Base-by-base conservation (phyloP, 2,797 vertebrate species). In the Lithobates sylvaticus region DNA sequence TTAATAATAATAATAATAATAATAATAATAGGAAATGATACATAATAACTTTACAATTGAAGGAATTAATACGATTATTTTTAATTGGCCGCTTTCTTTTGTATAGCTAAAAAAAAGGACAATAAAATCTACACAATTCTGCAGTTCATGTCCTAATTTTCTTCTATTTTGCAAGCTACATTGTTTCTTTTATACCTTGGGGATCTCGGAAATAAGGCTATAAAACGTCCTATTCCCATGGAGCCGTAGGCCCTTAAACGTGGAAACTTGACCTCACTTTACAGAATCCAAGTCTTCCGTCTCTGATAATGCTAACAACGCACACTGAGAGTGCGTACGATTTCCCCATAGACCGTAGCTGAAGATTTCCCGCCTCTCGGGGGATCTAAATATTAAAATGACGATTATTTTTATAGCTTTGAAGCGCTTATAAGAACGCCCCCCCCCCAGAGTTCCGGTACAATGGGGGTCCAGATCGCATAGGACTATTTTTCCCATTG, bases 331-430 rank as follows among this genome's bases (percentile, higher is more conserved):
- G 15, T 21, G 50, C 13, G 64, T 70, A 36, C 61, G 82, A 84
- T 50, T 69, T 84, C 73, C 74, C 83, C 36, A 21, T 9, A 16
- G 73, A 77, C 13, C 9, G 5, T 36, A 6, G 39, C 39, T 39
- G 16, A 42, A 61, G 82, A 84, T 44, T n/a, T 6, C 39, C 26
- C 27, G 10, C 47, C 47, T 47, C 44, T 34, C 10, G 54, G 67
- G 67, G 65, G 36, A 72, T 73, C 7, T 36, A 44, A 39, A 79
- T 84, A 64, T 29, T 85, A 78, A 26, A 44, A 34, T 78, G 76
- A 64, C 21, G 18, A 84, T 72, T 79, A 61, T 78, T 84, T 78
- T 32, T 78, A 64, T 71, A 75, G 7, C 61, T 75, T 44, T 23
- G 18, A 58, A 71, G 69, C 29, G 34, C 10, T 32, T 34, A 58